Conservation (phyloP, 2,113 vertebrate genomes). For the Lonchura striata region DNA sequence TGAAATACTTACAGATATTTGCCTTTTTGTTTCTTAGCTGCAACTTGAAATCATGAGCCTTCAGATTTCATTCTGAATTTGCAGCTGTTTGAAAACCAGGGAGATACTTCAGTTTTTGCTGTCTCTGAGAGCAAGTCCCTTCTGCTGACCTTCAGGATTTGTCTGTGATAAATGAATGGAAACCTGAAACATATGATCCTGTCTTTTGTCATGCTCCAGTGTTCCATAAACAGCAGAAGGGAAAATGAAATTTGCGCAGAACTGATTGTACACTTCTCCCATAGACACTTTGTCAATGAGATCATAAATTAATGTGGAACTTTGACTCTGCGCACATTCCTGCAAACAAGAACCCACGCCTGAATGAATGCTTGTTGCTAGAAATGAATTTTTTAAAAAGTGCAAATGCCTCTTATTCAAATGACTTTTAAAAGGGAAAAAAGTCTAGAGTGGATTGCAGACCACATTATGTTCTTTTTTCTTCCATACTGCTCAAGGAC, state of each 20-base stretch:
- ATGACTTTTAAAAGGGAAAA: background rate
- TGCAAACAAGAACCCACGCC: constrained; percentile 41
- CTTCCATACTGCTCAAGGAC: background rate
- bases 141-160: background rate
- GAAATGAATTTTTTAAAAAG: background rate
- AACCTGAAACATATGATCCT: background rate
- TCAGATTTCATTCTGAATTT: background rate
- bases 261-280: background rate
- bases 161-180: background rate
- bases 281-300: constrained; percentile 8
- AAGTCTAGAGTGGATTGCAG: background rate
- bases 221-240: constrained; percentile 2
- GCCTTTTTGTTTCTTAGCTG: background rate
- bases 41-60: background rate
- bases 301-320: constrained; percentile 22
- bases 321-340: constrained; percentile 1
- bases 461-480: background rate
- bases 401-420: background rate
- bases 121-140: background rate
- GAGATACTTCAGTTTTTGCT: background rate
- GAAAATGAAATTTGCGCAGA: background rate
- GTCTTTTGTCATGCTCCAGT: background rate
- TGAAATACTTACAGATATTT: background rate
- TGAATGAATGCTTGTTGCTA: background rate
- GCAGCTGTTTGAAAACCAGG: background rate